Evolutionary conservation across 2,888 invertebrate species (phyloP).

Genomic region (Sclerodermus sp.): DNA sequence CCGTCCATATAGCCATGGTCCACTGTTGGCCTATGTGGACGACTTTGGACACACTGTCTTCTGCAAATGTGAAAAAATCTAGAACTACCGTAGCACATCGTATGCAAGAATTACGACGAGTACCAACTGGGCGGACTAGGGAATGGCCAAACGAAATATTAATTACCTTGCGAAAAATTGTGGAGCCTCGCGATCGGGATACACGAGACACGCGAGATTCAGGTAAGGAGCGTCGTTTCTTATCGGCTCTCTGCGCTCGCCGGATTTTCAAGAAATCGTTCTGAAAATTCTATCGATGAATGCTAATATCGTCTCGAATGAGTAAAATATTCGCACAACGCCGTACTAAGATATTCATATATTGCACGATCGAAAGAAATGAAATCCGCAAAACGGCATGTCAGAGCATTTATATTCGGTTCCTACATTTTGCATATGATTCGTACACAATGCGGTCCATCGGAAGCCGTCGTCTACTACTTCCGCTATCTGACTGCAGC

Average conservation of each 20-base stretch:
- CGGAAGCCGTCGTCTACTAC: slow-evolving; percentile 47
- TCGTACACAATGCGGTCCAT: slow-evolving; percentile 46
- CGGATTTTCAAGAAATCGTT: too few species aligned
- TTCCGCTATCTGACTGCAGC: slow-evolving; percentile 43
- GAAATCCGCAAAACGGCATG: slow-evolving; percentile 19
- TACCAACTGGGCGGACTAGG: too few species aligned
- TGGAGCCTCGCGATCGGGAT: too few species aligned
- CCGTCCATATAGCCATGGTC: slow-evolving; percentile 24
- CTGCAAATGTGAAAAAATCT: slow-evolving; percentile 23
- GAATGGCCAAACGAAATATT: too few species aligned
- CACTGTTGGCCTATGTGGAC: background rate
- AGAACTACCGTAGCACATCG: background rate
- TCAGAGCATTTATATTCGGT: slow-evolving; percentile 33
- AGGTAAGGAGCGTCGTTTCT: too few species aligned
- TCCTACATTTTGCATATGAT: slow-evolving; percentile 43
- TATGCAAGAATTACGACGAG: too few species aligned
- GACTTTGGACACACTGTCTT: slow-evolving; percentile 36
- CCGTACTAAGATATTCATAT: background rate
- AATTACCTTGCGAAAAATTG: too few species aligned
- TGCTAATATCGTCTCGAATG: too few species aligned
- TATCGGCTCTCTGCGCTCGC: too few species aligned
- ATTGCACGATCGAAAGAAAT: slow-evolving; percentile 23
- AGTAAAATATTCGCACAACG: too few species aligned
- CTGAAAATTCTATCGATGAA: too few species aligned
- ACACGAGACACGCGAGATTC: too few species aligned